phyloP scores from a whole-genome alignment of 92 coral and sea anemone genomes.

The Meandrina meandrites region DNA sequence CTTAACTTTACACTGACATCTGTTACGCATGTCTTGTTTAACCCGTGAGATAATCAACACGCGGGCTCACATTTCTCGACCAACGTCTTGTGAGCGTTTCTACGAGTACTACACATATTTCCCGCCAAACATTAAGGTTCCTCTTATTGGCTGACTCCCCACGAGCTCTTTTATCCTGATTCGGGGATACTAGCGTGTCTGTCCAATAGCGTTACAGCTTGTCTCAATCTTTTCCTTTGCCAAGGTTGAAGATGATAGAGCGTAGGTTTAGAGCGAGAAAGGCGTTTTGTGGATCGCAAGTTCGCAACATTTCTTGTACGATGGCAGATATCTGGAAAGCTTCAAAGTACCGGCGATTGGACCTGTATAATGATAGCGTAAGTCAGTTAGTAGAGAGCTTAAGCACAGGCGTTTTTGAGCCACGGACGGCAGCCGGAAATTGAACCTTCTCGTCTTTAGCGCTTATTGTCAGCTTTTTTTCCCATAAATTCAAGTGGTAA shows the following conservation, averaged over 20 bases:
- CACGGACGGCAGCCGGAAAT: too few relatives aligned
- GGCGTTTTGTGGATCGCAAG: conserved; percentile 89
- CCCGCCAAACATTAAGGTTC: neutral
- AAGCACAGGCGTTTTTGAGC: too few relatives aligned
- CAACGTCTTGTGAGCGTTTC: neutral
- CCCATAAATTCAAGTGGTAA: too few relatives aligned
- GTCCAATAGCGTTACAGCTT: neutral
- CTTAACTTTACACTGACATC: neutral
- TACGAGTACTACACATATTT: neutral
- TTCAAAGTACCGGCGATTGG: conserved; percentile 95
- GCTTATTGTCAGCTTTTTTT: too few relatives aligned
- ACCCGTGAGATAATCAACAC: neutral
- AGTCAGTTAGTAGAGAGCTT: too few relatives aligned
- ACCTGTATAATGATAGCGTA: conserved; percentile 41
- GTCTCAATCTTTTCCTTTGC: conserved; percentile 34
- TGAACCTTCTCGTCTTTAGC: too few relatives aligned
- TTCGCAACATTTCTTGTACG: conserved; percentile 88
- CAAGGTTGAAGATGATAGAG: conserved; percentile 82
- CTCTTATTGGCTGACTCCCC: neutral
- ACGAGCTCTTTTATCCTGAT: neutral
- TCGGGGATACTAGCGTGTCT: neutral
- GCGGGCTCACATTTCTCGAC: neutral
- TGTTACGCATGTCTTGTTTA: neutral
- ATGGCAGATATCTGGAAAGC: conserved; percentile 93
- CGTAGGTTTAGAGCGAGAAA: conserved; percentile 89